Conservation (phyloP, 2,113 vertebrate genomes). For the Dipodomys merriami region DNA sequence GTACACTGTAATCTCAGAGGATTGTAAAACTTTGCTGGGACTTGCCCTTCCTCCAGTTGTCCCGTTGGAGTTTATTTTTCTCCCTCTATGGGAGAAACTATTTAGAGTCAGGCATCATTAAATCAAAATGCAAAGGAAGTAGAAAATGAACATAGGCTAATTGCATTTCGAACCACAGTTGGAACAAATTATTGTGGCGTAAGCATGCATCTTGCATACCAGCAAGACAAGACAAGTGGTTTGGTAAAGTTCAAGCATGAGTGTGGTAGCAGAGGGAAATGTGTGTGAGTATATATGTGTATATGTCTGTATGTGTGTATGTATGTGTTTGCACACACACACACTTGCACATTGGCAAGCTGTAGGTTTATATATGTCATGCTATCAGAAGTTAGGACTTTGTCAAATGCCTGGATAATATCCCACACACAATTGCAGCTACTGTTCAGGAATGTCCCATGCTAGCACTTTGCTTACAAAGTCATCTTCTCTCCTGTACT, state of each 20-base stretch:
- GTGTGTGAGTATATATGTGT: background rate
- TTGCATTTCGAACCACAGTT: slow-evolving; percentile 59
- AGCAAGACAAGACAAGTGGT: slow-evolving; percentile 42
- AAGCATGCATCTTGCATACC: slow-evolving; percentile 35
- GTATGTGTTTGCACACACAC: background rate
- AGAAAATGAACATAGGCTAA: slow-evolving; percentile 66
- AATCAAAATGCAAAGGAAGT: slow-evolving; percentile 72
- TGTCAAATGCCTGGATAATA: background rate
- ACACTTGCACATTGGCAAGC: background rate
- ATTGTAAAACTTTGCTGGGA: background rate
- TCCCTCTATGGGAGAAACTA: slow-evolving; percentile 43
- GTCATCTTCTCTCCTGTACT: background rate
- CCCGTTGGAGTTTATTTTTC: slow-evolving; percentile 36
- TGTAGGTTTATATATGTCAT: background rate
- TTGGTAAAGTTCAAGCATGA: background rate
- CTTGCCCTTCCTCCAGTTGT: slow-evolving; percentile 16
- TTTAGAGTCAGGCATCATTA: slow-evolving; percentile 67
- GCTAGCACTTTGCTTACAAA: background rate
- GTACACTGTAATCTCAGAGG: background rate
- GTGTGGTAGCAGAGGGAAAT: background rate
- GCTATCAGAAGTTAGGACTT: background rate
- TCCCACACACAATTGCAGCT: background rate
- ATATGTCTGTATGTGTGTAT: background rate
- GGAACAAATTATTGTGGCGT: slow-evolving; percentile 43
- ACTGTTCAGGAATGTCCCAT: background rate